Percentiles rank a stretch among this genome's conserved stretches.
Evolutionary conservation across 2,113 vertebrate species (phyloP).

Genomic region (Delphinapterus leucas): DNA sequence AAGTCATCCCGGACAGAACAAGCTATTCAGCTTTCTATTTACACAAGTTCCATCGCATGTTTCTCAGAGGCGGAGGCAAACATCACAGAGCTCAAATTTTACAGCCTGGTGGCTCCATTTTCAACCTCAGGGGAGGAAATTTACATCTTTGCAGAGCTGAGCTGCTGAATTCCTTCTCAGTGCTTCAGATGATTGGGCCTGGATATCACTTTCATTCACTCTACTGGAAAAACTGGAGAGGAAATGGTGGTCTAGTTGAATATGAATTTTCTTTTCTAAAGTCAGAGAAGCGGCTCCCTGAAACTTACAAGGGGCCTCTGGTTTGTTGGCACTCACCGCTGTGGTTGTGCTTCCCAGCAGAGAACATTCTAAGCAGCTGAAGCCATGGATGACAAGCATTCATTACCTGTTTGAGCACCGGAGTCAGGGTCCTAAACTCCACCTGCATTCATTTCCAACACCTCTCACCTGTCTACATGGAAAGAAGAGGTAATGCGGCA

Average conservation of each 20-base stretch:
- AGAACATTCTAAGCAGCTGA: background rate
- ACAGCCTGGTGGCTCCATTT: background rate
- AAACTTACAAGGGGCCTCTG: background rate
- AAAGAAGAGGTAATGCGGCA: background rate
- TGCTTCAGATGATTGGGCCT: background rate
- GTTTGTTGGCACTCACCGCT: background rate
- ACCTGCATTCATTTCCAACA: background rate
- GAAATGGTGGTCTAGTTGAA: background rate
- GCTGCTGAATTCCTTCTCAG: background rate
- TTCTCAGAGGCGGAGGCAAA: background rate
- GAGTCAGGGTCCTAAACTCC: background rate
- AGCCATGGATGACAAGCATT: background rate
- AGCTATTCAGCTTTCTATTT: constrained; percentile 46
- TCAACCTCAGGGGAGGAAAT: background rate
- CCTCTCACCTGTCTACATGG: background rate
- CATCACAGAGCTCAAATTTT: background rate
- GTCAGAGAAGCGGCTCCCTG: background rate
- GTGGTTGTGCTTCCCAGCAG: background rate
- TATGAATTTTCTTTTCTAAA: background rate
- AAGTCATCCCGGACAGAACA: background rate
- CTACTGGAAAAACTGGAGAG: background rate
- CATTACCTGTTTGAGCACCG: background rate
- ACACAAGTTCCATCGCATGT: background rate
- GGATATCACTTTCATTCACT: background rate
- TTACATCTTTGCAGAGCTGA: background rate